Base-by-base conservation (phyloP, 23 tunicate genomes). In the Ciona savignyi region DNA sequence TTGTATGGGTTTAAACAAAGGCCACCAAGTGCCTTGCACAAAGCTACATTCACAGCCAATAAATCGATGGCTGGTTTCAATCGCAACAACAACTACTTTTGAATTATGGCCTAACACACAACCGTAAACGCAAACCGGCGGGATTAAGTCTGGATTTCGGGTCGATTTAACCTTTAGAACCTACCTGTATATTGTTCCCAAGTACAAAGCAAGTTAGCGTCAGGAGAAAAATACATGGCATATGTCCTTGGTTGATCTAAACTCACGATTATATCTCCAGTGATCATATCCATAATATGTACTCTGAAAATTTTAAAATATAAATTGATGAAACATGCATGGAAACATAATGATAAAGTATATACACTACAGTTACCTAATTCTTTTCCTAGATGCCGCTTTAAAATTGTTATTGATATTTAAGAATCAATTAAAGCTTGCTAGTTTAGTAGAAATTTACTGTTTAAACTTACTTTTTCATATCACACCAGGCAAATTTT, bases 401-500 rank as follows among this genome's bases (percentile, higher is more conserved):
- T n/a, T n/a, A n/a, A n/a, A n/a, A n/a, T n/a, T n/a, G n/a, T n/a
- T n/a, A n/a, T n/a, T n/a, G 62, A 51, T 51, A 51, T 21, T 21
- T 51, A 19, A 19, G 62, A 51, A 51, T 51, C 62, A 19, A 51
- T 51, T 19, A 51, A 51, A 21, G 21, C 62, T 51, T 51, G 21
- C 19, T 19, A 51, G 21, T 51, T 51, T 19, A 51, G 19, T 19
- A 51, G 21, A 35, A 2, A 4, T 33, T 60, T 71, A 25, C 29
- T 48, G 15, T 49, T 49, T 49, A 49, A 66, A 71, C 77, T 70
- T 71, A 80, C 84, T 33, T 42, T 6, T 32, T 35, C 21, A 84
- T 80, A 83, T 89, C 83, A 77, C 96, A 89, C 84, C 74, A 89
- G 15, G 78, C 96, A 33, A 89, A 68, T 30, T 66, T 64, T 3